These are phyloP conservation scores for Pseudobourletiella spinata DNA, from an alignment of 1,140 invertebrate species.

Conservation along the genomic window DNA sequence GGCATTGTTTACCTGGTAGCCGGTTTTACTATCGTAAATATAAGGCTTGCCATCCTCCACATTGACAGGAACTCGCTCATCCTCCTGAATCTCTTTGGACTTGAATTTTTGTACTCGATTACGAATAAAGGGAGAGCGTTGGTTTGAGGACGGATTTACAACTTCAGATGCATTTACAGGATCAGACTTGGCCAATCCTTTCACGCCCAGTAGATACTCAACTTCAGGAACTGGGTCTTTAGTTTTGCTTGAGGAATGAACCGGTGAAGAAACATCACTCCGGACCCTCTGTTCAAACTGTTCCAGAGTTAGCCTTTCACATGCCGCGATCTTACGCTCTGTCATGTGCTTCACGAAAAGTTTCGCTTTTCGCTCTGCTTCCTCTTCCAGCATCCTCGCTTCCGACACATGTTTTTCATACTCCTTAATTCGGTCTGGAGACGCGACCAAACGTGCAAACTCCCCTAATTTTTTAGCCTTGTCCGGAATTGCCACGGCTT, in stretches of 20 bases:
- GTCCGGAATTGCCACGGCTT: neutral
- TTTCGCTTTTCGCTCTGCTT: no score
- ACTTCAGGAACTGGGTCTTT: neutral
- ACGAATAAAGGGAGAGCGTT: neutral
- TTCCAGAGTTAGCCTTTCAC: no score
- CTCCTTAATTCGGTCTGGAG: neutral
- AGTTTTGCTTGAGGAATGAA: no score
- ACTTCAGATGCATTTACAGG: neutral
- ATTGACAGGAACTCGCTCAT: neutral
- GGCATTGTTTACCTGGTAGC: conserved; percentile 22
- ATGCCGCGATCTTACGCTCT: no score
- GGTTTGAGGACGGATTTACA: neutral
- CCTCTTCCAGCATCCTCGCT: no score
- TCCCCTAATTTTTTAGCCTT: conserved; percentile 5
- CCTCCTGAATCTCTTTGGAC: neutral
- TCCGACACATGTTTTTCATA: no score
- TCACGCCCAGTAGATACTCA: neutral
- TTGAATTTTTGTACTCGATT: neutral
- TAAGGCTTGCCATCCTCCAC: conserved; percentile 5
- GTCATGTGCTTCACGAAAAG: no score
- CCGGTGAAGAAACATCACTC: no score
- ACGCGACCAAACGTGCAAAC: conserved; percentile 20
- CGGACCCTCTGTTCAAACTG: no score
- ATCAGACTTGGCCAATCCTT: neutral
- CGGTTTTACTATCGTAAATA: conserved; percentile 14